Evolutionary conservation across 2,888 invertebrate species (phyloP), one percentile per base, ranked within the genome.

Genomic region (Neelides folsomi): DNA sequence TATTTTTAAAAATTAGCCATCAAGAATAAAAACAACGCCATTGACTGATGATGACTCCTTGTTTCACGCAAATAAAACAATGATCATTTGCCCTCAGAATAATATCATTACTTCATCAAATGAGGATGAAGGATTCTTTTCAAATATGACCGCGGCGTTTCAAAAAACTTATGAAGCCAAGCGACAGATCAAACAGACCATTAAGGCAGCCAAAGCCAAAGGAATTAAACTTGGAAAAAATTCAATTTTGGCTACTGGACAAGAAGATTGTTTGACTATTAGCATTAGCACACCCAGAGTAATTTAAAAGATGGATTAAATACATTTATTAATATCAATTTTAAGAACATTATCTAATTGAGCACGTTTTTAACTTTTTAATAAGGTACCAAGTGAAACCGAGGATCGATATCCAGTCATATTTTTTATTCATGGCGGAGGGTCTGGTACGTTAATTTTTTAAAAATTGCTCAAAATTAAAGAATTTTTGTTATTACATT

Each of bases 391-490:
- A 34, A 34, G n/a, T 13, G 45, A 45, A 34, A 13, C 5, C 45
- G 10, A 34, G 27, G 20, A 27, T 20, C 34, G 9, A 20, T 47
- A 47, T 12, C 57, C 58, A 2, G 58, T 58, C 8, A 49, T 58
- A 18, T 46, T 54, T 15, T 58, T 58, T 27, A 50, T 58, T 15
- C 58, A 58, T 42, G 58, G 56, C 42, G 54, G 27, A 5, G 27
- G 52, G 49, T 8, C 40, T 9, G 47, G 19, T 18, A 27, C 3
- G 3, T 27, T 27, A 27, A 27, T 27, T 27, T 27, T 27, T 27
- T 5, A n/a, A n/a, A n/a, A n/a, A n/a, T n/a, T n/a, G n/a, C n/a
- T n/a, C n/a, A n/a, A n/a, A n/a, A n/a, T n/a, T n/a, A n/a, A n/a
- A n/a, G n/a, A n/a, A n/a, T n/a, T n/a, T n/a, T n/a, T n/a, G n/a